phyloP scores from a whole-genome alignment of 2,888 invertebrate species.

The Byasa hedistus region DNA sequence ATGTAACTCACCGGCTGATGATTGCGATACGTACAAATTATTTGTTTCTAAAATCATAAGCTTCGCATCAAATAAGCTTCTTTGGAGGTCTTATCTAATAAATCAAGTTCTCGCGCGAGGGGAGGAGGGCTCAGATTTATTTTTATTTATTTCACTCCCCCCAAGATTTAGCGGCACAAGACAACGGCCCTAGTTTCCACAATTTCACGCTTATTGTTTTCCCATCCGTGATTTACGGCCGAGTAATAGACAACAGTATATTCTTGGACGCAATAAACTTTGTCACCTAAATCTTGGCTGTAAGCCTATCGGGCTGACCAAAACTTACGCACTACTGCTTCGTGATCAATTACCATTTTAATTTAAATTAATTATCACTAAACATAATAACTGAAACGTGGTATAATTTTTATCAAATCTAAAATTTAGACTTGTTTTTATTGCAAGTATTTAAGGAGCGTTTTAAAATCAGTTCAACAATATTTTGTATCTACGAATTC shows the following conservation, averaged over 20 bases:
- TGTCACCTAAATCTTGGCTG: slow-evolving; percentile 77
- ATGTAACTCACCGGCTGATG: background rate
- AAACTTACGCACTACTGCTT: slow-evolving; percentile 13
- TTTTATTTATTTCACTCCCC: slow-evolving; percentile 79
- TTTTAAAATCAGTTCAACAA: too few species aligned
- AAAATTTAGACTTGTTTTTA: too few species aligned
- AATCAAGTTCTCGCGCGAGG: slow-evolving; percentile 71
- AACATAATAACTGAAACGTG: background rate
- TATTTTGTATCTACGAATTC: too few species aligned
- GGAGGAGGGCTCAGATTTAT: slow-evolving; percentile 70
- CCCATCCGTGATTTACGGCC: slow-evolving; percentile 78
- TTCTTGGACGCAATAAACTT: slow-evolving; percentile 76
- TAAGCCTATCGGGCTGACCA: slow-evolving; percentile 66
- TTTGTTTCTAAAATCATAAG: slow-evolving; percentile 27
- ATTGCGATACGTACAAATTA: slow-evolving; percentile 16
- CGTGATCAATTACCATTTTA: background rate
- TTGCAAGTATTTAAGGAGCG: too few species aligned
- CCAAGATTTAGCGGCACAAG: slow-evolving; percentile 76
- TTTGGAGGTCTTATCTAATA: slow-evolving; percentile 52
- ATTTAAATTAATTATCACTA: background rate
- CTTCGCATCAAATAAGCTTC: slow-evolving; percentile 34
- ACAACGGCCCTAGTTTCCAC: slow-evolving; percentile 77
- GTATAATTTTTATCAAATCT: too few species aligned
- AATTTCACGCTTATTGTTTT: slow-evolving; percentile 81
- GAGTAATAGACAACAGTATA: slow-evolving; percentile 76